Base-by-base conservation (phyloP, 1,140 invertebrate species). In the Drosophila pseudoananassae region DNA sequence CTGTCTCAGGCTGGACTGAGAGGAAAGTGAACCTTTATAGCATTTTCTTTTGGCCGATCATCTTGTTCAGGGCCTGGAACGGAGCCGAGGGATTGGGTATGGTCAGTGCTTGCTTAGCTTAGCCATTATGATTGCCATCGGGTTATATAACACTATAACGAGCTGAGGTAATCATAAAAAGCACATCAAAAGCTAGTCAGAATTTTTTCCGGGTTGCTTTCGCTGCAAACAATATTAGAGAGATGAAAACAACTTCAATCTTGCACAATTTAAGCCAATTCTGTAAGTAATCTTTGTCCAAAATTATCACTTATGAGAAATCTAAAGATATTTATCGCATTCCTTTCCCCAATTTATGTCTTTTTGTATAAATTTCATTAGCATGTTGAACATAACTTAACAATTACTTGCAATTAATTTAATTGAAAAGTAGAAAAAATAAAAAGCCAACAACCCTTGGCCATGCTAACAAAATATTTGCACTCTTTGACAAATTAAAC, bases 401-500 rank as follows among this genome's bases (percentile, higher is more conserved):
- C 52, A 75, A 75, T 65, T 75, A 75, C 10, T 50, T 46, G 40
- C 72, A 74, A 75, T 75, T 75, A 75, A 75, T 65, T 75, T 75
- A 75, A 75, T 75, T 75, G 51, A 43, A 45, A 20, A 47, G 47
- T 54, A 36, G 20, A 20, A 20, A 20, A 20, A 20, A 20, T 20
- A 38, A 63, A 31, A 81, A 63, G 57, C 20, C 1, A 7, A 49
- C n/a, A 49, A 36, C 31, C 12, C 45, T 5, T 49, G 12, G 9
- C 23, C 14, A 29, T 10, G 20, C 45, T 58, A 66, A 36, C 49
- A 54, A 78, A 82, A 64, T 58, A 74, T 71, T 73, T 79, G 66
- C 60, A 61, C 60, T 66, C 49, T 71, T 47, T 47, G 70, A 75
- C 75, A 81, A 83, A 81, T 68, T 77, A 63, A 82, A 73, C 54